Conservation (phyloP, 2,797 vertebrate species). For the Acanthurus lineatus region DNA sequence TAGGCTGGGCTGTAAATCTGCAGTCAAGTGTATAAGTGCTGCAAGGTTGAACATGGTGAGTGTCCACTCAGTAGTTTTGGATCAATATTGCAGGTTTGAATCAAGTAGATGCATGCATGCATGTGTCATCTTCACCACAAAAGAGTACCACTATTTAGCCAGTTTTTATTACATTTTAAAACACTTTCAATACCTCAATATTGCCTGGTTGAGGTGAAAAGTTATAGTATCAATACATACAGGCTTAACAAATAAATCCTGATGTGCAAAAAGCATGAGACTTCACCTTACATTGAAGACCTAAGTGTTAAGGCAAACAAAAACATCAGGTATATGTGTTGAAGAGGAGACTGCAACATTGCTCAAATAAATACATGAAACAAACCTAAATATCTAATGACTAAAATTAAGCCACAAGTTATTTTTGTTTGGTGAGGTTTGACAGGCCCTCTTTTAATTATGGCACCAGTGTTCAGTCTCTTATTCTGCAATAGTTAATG, state of each 20-base stretch:
- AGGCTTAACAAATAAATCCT: background rate
- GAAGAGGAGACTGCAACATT: background rate
- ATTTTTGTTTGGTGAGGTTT: background rate
- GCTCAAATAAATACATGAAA: background rate
- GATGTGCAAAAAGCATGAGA: background rate
- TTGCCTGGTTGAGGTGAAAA: background rate
- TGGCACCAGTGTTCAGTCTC: too few species aligned
- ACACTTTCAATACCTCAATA: background rate
- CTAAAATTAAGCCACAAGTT: background rate
- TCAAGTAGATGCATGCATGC: slow-evolving; percentile 30
- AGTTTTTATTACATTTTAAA: background rate
- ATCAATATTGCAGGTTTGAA: slow-evolving; percentile 58
- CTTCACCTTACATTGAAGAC: background rate
- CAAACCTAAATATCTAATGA: background rate
- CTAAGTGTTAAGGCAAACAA: background rate
- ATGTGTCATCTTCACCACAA: slow-evolving; percentile 15
- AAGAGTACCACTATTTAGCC: background rate
- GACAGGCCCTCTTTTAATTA: background rate
- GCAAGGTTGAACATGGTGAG: slow-evolving; percentile 33
- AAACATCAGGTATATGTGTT: background rate
- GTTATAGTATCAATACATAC: background rate
- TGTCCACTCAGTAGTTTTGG: slow-evolving; percentile 37
- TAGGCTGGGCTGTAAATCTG: slow-evolving; percentile 58
- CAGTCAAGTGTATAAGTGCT: slow-evolving; percentile 56
- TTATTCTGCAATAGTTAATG: background rate